Evolutionary conservation across 2,797 vertebrate genomes (phyloP).

Genomic region (Neosilurus hyrtlii): DNA sequence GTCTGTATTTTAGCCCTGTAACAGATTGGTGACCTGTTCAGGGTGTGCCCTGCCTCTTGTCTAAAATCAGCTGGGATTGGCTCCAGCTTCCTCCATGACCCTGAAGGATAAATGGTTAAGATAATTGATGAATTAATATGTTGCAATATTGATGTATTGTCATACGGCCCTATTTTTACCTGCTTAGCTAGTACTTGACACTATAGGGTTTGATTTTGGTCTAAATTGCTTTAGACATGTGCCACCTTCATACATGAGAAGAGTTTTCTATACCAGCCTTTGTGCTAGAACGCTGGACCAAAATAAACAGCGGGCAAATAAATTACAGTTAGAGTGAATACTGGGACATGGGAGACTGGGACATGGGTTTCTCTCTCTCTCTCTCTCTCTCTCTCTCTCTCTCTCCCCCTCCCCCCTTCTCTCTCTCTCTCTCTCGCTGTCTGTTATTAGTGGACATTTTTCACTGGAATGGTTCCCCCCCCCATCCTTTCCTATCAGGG

Average conservation of each 20-base stretch:
- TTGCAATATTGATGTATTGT: background rate
- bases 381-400: background rate
- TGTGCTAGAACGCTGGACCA: conserved; percentile 8
- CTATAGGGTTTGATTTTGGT: background rate
- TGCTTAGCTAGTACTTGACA: background rate
- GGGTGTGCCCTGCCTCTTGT: too few species aligned
- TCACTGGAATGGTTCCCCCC: conserved; percentile 23
- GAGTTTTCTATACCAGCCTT: background rate
- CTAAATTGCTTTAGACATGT: conserved; percentile 12
- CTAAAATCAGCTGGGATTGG: too few species aligned
- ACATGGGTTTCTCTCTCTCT: background rate
- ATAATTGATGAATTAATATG: background rate
- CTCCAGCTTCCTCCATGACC: too few species aligned
- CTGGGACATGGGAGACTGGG: background rate
- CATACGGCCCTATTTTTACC: background rate
- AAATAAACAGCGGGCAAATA: conserved; percentile 38
- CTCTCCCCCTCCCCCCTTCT: background rate
- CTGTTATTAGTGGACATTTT: conserved; percentile 46
- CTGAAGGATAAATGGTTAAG: too few species aligned
- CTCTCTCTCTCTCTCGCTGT: conserved; percentile 9
- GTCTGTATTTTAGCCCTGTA: too few species aligned
- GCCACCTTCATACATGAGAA: conserved; percentile 4
- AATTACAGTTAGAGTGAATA: conserved; percentile 35
- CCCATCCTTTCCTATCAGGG: conserved; percentile 29
- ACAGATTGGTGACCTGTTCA: too few species aligned